Evolutionary conservation across 2,888 invertebrate genomes (phyloP).

Genomic region (Matsumyia berberina): DNA sequence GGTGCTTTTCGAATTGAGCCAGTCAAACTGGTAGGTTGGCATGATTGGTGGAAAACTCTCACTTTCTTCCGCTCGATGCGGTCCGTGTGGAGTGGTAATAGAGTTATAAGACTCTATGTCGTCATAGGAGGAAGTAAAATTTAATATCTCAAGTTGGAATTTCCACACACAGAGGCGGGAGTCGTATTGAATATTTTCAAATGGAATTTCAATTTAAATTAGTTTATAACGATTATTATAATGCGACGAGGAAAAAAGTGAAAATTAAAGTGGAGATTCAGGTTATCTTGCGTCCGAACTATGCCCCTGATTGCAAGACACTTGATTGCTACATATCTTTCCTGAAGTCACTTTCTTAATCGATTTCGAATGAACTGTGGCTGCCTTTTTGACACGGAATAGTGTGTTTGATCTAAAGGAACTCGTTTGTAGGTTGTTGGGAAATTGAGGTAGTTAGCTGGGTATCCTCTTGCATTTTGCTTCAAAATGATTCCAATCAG

Average conservation of each 20-base stretch:
- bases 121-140: constrained; percentile 74
- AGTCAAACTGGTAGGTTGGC: constrained; percentile 72
- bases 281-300: constrained; percentile 13
- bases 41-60: constrained; percentile 74
- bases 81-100: constrained; percentile 57
- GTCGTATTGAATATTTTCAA: constrained; percentile 12
- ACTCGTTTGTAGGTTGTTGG: no score
- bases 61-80: constrained; percentile 75
- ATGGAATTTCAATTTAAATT: constrained; percentile 60
- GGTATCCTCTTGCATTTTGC: no score
- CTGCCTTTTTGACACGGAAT: neutral
- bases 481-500: no score
- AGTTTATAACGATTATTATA: constrained; percentile 50
- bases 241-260: constrained; percentile 10
- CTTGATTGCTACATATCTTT: neutral
- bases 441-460: no score
- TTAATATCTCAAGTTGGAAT: constrained; percentile 49
- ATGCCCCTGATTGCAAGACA: neutral
- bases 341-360: constrained; percentile 13
- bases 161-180: constrained; percentile 10
- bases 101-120: constrained; percentile 61
- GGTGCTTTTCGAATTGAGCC: constrained; percentile 43
- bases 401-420: no score
- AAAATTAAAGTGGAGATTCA: constrained; percentile 19
- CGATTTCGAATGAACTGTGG: neutral